A percentile compares a stretch with the other conserved stretches of the same genome.
These are phyloP conservation scores for Ailurus styani DNA, from an alignment of 2,113 vertebrate species.

Conservation along the genomic window DNA sequence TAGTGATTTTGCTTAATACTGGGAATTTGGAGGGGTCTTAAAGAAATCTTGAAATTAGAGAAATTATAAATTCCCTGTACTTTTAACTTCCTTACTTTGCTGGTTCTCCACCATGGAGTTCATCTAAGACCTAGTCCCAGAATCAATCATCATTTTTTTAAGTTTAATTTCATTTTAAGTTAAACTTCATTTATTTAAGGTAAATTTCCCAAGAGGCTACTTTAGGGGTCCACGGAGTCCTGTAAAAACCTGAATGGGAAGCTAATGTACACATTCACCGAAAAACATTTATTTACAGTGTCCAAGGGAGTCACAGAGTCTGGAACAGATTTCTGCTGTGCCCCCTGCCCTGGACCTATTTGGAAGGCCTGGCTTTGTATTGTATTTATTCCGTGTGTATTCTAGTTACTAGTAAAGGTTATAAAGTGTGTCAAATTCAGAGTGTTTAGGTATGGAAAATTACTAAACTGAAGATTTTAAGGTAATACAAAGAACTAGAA, in stretches of 20 bases:
- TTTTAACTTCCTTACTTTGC: neutral
- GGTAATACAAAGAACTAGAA: neutral
- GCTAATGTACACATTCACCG: neutral
- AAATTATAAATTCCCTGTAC: neutral
- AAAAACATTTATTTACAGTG: neutral
- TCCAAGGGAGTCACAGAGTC: neutral
- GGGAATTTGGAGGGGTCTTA: neutral
- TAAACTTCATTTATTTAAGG: conserved; percentile 18
- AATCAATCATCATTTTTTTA: neutral
- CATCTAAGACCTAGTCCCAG: neutral
- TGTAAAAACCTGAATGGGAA: neutral
- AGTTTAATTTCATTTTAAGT: neutral
- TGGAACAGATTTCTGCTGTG: neutral
- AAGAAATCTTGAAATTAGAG: neutral
- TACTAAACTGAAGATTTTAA: neutral
- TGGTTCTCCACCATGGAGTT: neutral
- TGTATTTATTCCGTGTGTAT: neutral
- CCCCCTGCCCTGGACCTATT: neutral
- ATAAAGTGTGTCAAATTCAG: neutral
- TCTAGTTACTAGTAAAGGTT: neutral
- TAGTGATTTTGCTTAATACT: neutral
- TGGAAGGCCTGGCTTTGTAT: neutral
- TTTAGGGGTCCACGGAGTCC: neutral
- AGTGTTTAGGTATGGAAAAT: neutral
- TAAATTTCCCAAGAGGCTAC: neutral